Evolutionary conservation across 2,113 vertebrate species (phyloP), one percentile per base, ranked within the genome.

Genomic region (Catharus fuscescens): DNA sequence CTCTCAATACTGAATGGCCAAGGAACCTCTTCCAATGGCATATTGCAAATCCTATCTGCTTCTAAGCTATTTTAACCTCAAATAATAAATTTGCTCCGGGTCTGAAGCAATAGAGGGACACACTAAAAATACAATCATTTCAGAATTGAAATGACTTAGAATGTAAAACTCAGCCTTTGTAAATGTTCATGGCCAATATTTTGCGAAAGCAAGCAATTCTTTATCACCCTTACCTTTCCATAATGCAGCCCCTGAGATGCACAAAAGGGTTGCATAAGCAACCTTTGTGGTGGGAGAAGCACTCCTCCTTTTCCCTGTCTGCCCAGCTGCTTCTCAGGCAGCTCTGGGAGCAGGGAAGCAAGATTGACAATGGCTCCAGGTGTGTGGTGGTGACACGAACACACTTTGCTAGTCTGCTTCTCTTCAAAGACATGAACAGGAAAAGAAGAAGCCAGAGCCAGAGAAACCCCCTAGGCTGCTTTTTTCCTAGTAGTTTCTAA

Each of bases 271-370:
- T 56, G 11, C 47, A 5, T 34, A 29, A 74, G 50, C 50, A 52
- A 52, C 9, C 50, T 52, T 71, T 40, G 7, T 23, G 23, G 10
- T n/a, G 8, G 15, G 9, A 32, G 19, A 73, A 70, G 4, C 7
- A 14, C 5, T 73, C 54, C 16, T 50, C 1, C 18, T 40, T 86
- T 88, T 45, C 36, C 19, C 34, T 80, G 31, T 13, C 21, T 81
- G 32, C 28, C 12, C 60, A 53, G 36, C 18, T 78, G 34, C 34
- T 78, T 13, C 4, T 0, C 36, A 44, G 1, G 0, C 32, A 59
- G 31, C 32, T 62, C 48, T 64, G 69, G 25, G 14, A 85, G 23
- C 25, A 70, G 29, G 34, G 56, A 85, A 59, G 7, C 32, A 47
- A 42, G 19, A 23, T 4, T 59, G 60, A 36, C 21, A 66, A 52